Evolutionary conservation across 2,888 invertebrate genomes (phyloP).

Genomic region (Tetropium fuscum): DNA sequence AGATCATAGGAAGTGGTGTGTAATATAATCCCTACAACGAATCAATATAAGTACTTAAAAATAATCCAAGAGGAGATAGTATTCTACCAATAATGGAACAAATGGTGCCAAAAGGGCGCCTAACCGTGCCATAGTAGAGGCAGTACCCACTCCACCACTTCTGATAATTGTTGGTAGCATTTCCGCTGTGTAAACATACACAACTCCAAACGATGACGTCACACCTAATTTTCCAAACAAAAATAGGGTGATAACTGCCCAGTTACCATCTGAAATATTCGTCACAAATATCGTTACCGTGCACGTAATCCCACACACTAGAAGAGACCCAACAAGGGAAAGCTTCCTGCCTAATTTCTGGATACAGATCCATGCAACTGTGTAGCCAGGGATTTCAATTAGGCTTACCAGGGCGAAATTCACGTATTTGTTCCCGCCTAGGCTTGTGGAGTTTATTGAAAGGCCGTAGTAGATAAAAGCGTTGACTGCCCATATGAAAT

Average conservation of each 20-base stretch:
- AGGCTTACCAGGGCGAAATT: constrained; percentile 75
- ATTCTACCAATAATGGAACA: constrained; percentile 70
- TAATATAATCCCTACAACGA: constrained; percentile 66
- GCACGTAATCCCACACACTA: constrained; percentile 66
- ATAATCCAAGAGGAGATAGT: too few species aligned
- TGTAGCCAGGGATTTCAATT: constrained; percentile 73
- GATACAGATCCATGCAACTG: constrained; percentile 68
- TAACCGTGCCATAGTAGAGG: constrained; percentile 71
- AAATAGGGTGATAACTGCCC: constrained; percentile 70
- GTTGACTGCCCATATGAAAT: constrained; percentile 69
- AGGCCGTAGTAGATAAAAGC: constrained; percentile 78
- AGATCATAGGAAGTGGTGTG: constrained; percentile 61
- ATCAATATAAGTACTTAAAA: too few species aligned
- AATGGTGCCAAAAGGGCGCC: constrained; percentile 75
- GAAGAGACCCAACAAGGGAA: constrained; percentile 68
- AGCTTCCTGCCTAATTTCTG: constrained; percentile 68
- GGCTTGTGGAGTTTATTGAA: constrained; percentile 74
- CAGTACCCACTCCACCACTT: constrained; percentile 72
- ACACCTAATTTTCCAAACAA: constrained; percentile 74
- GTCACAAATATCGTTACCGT: constrained; percentile 69
- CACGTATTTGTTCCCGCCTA: constrained; percentile 76
- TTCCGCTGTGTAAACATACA: constrained; percentile 74
- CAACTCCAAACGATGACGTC: constrained; percentile 73
- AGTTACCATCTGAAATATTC: constrained; percentile 49
- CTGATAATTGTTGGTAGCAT: constrained; percentile 69